A percentile compares a stretch with the other conserved stretches of the same genome.
Evolutionary conservation across 2,797 vertebrate species (phyloP).

Genomic region (Ptychadena robeensis): DNA sequence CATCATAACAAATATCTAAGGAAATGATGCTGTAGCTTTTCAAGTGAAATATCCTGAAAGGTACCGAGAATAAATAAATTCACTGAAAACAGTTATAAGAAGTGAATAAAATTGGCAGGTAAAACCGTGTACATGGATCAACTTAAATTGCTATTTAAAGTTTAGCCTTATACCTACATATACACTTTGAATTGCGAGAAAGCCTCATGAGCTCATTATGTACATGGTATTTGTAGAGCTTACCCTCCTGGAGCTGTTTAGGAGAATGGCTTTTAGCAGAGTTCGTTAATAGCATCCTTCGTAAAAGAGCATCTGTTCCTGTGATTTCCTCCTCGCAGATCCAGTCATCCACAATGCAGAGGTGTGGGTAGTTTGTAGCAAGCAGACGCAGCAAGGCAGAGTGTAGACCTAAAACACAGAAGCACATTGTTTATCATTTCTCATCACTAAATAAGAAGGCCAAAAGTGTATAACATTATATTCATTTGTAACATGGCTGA

Average conservation of each 20-base stretch:
- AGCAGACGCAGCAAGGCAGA: slow-evolving; percentile 92
- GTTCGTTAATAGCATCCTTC: slow-evolving; percentile 91
- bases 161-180: too few species aligned
- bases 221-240: background rate
- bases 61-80: too few species aligned
- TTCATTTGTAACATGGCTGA: too few species aligned
- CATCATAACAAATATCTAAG: too few species aligned
- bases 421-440: background rate
- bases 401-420: slow-evolving; percentile 83
- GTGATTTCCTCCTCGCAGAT: slow-evolving; percentile 97
- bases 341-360: slow-evolving; percentile 98
- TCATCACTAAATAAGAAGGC: background rate
- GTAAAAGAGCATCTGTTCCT: slow-evolving; percentile 88
- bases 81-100: too few species aligned
- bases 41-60: too few species aligned
- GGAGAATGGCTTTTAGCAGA: slow-evolving; percentile 89
- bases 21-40: too few species aligned
- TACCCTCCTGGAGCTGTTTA: slow-evolving; percentile 91
- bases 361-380: slow-evolving; percentile 95
- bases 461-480: background rate
- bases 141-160: too few species aligned
- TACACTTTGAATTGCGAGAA: too few species aligned
- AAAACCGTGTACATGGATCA: too few species aligned
- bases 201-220: too few species aligned
- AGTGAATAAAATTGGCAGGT: too few species aligned